Evolutionary conservation across 2,888 invertebrate genomes (phyloP), one percentile per base, ranked within the genome.

Genomic region (Scrobipalpa costella): DNA sequence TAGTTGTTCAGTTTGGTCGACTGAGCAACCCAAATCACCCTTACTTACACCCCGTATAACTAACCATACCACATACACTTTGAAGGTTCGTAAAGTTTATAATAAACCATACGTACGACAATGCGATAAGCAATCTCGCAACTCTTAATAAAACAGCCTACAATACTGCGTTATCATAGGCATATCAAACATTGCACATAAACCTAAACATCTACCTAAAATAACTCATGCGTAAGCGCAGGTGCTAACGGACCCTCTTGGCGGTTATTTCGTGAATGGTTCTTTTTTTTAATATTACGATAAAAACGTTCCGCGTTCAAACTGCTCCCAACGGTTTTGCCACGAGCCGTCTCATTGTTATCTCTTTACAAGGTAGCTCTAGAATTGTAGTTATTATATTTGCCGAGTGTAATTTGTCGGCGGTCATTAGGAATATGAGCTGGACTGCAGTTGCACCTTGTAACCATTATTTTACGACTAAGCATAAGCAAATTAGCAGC

Each of bases 231-330:
- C 55, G 55, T 21, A 55, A n/a, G 38, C 50, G 33, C 90, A 90
- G 90, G 87, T 89, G 89, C 67, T 87, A 90, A 90, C 90, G 90
- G 90, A 83, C 76, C 69, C 69, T 62, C 65, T 68, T 80, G 90
- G 81, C 90, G 86, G 90, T 90, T 90, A 87, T 80, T 83, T 61
- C 76, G 80, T 87, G 82, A 88, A 87, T 86, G 80, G 72, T 74
- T 40, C 52, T 11, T 27, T 66, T 69, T 74, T 11, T 11, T 6
- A 50, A 50, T 19, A 50, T 9, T 7, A 17, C 11, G 79, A 83
- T 88, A 90, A 90, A 90, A 89, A 82, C 52, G 36, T 63, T 64
- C 59, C 61, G 33, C 40, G 52, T 62, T 62, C 66, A 61, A 63
- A 61, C 61, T n/a, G n/a, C 17, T 44, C 59, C 11, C 55, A 57